Conservation (phyloP, 2,113 vertebrate genomes). For the Neogale vison region DNA sequence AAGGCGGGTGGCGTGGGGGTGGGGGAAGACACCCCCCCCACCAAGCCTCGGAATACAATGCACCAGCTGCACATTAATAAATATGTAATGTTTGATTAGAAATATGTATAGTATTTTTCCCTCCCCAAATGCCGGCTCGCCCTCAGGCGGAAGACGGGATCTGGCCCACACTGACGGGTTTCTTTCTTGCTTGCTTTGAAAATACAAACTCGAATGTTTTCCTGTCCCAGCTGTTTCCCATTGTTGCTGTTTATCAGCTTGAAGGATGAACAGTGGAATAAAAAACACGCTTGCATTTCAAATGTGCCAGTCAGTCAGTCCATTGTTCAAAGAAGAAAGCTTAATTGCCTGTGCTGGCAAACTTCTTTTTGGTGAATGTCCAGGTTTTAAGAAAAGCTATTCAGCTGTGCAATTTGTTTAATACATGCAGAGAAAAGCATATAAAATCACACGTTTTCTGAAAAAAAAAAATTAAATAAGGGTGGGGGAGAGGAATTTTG, state of each 20-base stretch:
- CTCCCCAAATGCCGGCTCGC: constrained; percentile 85
- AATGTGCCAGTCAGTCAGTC: constrained; percentile 91
- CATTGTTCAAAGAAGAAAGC: constrained; percentile 91
- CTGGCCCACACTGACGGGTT: constrained; percentile 87
- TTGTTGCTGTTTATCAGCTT: constrained; percentile 92
- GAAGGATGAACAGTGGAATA: constrained; percentile 89
- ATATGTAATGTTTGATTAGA: constrained; percentile 93
- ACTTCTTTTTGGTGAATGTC: constrained; percentile 91
- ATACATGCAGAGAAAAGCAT: constrained; percentile 89
- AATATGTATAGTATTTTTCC: constrained; percentile 91
- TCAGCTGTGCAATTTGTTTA: constrained; percentile 92
- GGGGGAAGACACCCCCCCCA: constrained; percentile 75
- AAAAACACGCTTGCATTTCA: constrained; percentile 89
- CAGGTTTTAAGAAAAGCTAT: constrained; percentile 93
- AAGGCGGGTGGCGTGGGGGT: constrained; percentile 65
- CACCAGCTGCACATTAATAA: constrained; percentile 92
- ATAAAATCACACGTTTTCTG: constrained; percentile 86
- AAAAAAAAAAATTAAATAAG: constrained; percentile 62
- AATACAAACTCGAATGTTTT: constrained; percentile 91
- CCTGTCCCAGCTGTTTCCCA: constrained; percentile 92
- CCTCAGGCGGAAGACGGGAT: constrained; percentile 89
- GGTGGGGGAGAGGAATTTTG: constrained; percentile 53
- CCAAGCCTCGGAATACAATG: constrained; percentile 82
- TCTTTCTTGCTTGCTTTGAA: constrained; percentile 91
- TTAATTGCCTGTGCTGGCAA: constrained; percentile 91